phyloP scores from a whole-genome alignment of 2,888 invertebrate species.

The Toxonevra muliebris region DNA sequence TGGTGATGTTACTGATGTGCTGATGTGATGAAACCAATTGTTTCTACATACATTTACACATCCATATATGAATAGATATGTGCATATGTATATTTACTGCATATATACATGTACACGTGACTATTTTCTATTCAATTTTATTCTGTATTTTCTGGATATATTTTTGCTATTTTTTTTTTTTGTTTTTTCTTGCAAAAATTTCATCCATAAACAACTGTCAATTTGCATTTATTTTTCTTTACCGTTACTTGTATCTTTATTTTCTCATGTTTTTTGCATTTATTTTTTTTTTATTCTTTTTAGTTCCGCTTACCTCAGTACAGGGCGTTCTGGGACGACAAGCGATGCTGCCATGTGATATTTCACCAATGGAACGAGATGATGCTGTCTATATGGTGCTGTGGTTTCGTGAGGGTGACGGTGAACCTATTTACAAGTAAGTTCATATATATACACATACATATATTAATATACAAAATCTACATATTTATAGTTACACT shows the following conservation, averaged over 20 bases:
- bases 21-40: too few species aligned
- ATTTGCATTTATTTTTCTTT: conserved; percentile 34
- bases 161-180: background rate
- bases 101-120: too few species aligned
- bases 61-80: too few species aligned
- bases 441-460: conserved; percentile 34
- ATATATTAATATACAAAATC: conserved; percentile 13
- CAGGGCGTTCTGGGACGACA: conserved; percentile 84
- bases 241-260: conserved; percentile 9
- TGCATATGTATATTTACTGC: too few species aligned
- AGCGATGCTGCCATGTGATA: conserved; percentile 87
- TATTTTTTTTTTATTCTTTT: conserved; percentile 25
- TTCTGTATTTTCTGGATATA: too few species aligned
- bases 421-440: conserved; percentile 87
- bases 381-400: conserved; percentile 88
- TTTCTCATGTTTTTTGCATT: background rate
- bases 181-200: background rate
- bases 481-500: too few species aligned
- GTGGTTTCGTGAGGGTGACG: conserved; percentile 87
- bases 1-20: conserved; percentile 40
- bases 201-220: conserved; percentile 33
- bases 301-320: conserved; percentile 84
- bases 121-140: too few species aligned
- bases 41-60: too few species aligned
- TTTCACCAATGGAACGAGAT: conserved; percentile 78